phyloP scores from a whole-genome alignment of 2,797 vertebrate genomes.

The Helicolenus hilgendorfi region DNA sequence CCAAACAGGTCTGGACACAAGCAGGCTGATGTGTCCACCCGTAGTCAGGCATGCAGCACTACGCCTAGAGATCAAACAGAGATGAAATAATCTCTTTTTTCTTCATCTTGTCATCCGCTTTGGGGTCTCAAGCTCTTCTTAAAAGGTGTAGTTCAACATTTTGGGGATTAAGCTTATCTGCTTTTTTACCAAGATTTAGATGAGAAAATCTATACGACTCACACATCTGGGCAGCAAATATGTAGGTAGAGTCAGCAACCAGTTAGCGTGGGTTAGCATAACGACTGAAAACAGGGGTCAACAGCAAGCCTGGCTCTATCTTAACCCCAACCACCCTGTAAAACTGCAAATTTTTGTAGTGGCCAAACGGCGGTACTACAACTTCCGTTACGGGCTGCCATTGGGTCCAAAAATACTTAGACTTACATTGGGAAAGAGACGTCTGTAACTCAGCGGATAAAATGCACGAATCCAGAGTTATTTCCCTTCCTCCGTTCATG shows the following conservation, averaged over 20 bases:
- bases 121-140: neutral
- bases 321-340: neutral
- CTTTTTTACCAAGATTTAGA: neutral
- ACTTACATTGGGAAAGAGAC: no score
- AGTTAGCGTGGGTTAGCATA: neutral
- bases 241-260: neutral
- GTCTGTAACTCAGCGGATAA: no score
- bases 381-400: no score
- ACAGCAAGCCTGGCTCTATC: neutral
- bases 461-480: no score
- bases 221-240: neutral
- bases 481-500: no score
- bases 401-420: no score
- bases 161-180: neutral
- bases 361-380: no score
- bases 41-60: constrained; percentile 74
- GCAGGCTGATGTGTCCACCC: constrained; percentile 81
- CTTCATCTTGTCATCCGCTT: constrained; percentile 6
- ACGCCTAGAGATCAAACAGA: constrained; percentile 47
- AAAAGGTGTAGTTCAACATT: neutral
- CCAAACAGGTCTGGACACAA: constrained; percentile 91
- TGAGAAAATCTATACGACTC: neutral
- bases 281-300: neutral
- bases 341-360: neutral
- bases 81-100: constrained; percentile 12